These are phyloP conservation scores for Piliocolobus tephrosceles DNA, from an alignment of 2,113 vertebrate species.

Conservation along the genomic window DNA sequence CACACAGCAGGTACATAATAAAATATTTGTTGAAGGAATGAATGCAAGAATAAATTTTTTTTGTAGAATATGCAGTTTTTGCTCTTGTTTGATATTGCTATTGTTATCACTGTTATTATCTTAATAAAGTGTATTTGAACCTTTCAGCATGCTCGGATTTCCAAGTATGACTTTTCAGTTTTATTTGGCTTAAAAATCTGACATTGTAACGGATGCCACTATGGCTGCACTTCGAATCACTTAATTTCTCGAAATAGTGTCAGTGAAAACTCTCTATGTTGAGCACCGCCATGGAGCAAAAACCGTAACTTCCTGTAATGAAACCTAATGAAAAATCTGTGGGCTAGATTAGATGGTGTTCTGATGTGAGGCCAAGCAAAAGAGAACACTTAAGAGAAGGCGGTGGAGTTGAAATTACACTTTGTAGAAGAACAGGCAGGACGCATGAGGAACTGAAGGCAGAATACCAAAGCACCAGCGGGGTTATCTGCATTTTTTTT, in stretches of 20 bases:
- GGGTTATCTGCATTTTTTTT: neutral
- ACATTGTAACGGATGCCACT: slow-evolving; percentile 7
- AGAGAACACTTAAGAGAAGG: slow-evolving; percentile 79
- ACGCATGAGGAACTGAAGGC: neutral
- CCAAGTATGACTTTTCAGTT: neutral
- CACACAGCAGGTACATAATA: neutral
- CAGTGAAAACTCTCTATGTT: slow-evolving; percentile 67
- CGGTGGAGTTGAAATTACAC: slow-evolving; percentile 71
- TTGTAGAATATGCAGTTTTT: neutral
- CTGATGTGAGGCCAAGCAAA: slow-evolving; percentile 77
- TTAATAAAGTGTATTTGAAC: neutral
- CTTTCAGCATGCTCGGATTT: neutral
- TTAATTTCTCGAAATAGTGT: slow-evolving; percentile 78
- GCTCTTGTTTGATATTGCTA: neutral
- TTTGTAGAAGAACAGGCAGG: slow-evolving; percentile 47
- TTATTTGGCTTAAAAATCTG: slow-evolving; percentile 22
- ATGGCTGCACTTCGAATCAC: slow-evolving; percentile 64
- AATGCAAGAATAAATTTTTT: neutral
- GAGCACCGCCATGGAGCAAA: slow-evolving; percentile 51
- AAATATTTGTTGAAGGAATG: neutral
- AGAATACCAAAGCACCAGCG: neutral
- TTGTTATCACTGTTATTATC: neutral
- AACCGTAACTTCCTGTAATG: slow-evolving; percentile 76
- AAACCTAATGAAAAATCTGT: slow-evolving; percentile 82
- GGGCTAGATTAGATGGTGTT: slow-evolving; percentile 74